Evolutionary conservation across 2,888 invertebrate genomes (phyloP).

Genomic region (Himalopsyche kuldschensis): DNA sequence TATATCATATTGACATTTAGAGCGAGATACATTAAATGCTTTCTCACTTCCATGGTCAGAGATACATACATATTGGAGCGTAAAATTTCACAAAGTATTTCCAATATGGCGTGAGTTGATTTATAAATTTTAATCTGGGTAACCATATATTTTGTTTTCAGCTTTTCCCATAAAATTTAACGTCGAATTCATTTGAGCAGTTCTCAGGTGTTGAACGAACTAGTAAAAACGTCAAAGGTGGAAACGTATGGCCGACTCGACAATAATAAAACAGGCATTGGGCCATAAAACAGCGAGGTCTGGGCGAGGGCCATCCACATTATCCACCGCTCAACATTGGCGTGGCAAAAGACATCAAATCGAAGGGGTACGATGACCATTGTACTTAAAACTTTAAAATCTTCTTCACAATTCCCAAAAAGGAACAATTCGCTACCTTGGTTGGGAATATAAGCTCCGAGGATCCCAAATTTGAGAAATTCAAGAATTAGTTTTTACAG

Average conservation of each 20-base stretch:
- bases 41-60: not conserved
- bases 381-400: too few relatives aligned
- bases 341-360: not conserved
- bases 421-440: too few relatives aligned
- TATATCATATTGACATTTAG: too few relatives aligned
- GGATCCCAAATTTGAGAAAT: too few relatives aligned
- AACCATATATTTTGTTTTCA: constrained; percentile 35
- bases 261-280: constrained; percentile 26
- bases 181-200: constrained; percentile 34
- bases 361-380: too few relatives aligned
- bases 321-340: not conserved
- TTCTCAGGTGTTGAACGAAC: constrained; percentile 39
- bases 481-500: too few relatives aligned
- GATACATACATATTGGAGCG: not conserved
- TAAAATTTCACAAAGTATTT: constrained; percentile 2
- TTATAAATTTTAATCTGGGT: constrained; percentile 33
- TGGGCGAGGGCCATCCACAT: not conserved
- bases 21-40: not conserved
- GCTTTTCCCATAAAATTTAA: constrained; percentile 34
- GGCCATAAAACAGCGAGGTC: constrained; percentile 17
- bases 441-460: too few relatives aligned
- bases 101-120: constrained; percentile 19
- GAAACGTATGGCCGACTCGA: constrained; percentile 32
- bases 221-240: constrained; percentile 39
- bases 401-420: too few relatives aligned